phyloP scores from a whole-genome alignment of 2,113 vertebrate genomes.

The Thalassarche chlororhynchos region DNA sequence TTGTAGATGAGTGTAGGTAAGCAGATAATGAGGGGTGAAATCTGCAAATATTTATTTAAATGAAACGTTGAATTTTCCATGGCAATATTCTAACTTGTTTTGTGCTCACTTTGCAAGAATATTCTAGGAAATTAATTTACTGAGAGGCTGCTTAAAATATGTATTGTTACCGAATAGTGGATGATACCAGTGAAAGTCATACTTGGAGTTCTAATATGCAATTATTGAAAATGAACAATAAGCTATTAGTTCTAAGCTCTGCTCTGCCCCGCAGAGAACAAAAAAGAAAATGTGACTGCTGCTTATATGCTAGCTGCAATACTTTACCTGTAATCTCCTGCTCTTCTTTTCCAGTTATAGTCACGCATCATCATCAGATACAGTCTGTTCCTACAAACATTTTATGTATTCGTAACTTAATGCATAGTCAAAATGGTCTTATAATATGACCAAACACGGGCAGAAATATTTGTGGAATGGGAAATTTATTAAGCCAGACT shows the following conservation, averaged over 20 bases:
- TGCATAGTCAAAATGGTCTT: background rate
- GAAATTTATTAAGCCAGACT: background rate
- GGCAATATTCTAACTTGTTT: background rate
- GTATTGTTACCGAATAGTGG: background rate
- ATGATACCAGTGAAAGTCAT: background rate
- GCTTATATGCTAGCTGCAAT: background rate
- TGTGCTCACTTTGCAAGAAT: slow-evolving; percentile 13
- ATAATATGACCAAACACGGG: background rate
- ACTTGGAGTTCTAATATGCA: background rate
- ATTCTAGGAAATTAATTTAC: slow-evolving; percentile 30
- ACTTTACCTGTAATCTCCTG: background rate
- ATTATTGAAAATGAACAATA: slow-evolving; percentile 43
- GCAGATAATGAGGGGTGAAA: background rate
- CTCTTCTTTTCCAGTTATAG: background rate
- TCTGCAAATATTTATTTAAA: slow-evolving; percentile 36
- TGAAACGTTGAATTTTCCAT: slow-evolving; percentile 11
- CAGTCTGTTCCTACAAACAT: background rate
- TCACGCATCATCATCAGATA: background rate
- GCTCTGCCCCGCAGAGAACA: background rate
- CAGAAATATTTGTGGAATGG: background rate
- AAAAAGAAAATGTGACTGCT: background rate
- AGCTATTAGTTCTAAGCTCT: slow-evolving; percentile 5
- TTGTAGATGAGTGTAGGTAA: background rate
- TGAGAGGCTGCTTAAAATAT: background rate
- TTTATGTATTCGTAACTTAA: background rate